Evolutionary conservation across 2,888 invertebrate species (phyloP).

Genomic region (Pristionchus maxplancki): DNA sequence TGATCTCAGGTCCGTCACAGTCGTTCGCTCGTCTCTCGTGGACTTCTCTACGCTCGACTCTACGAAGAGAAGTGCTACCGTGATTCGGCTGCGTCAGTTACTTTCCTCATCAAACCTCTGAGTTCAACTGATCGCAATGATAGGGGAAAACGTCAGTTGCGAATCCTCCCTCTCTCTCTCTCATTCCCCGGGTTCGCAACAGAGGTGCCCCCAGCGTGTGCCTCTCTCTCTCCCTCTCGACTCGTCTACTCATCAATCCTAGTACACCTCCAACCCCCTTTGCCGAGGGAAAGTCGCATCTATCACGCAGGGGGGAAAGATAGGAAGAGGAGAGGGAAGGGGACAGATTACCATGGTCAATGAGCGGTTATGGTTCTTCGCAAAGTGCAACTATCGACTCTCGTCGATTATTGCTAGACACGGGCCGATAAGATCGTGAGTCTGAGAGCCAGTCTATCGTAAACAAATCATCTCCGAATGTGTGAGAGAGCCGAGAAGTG

Average conservation of each 20-base stretch:
- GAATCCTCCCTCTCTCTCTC: slow-evolving; percentile 1
- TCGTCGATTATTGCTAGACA: not conserved
- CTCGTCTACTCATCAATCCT: slow-evolving; percentile 38
- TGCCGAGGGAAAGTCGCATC: not conserved
- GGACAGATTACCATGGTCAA: slow-evolving; percentile 30
- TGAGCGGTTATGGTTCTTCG: slow-evolving; percentile 21
- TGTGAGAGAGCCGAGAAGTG: not conserved
- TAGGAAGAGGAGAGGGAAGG: not conserved
- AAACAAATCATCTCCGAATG: slow-evolving; percentile 44
- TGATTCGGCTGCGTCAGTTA: slow-evolving; percentile 29
- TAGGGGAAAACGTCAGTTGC: not conserved
- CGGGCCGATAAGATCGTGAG: not conserved
- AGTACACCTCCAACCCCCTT: slow-evolving; percentile 26
- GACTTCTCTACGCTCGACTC: slow-evolving; percentile 45
- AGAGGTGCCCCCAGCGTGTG: slow-evolving; percentile 18
- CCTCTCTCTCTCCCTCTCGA: not conserved
- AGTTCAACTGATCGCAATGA: not conserved
- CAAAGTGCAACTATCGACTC: slow-evolving; percentile 40
- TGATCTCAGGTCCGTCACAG: slow-evolving; percentile 46
- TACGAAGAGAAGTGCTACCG: slow-evolving; percentile 47
- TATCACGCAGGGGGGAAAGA: not conserved
- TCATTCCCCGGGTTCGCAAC: not conserved
- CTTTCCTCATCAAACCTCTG: no score
- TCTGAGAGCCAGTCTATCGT: slow-evolving; percentile 21
- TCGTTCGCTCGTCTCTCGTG: slow-evolving; percentile 41